Percentiles rank a stretch among this genome's conserved stretches.
These are phyloP conservation scores for Neofelis nebulosa DNA, from an alignment of 2,113 vertebrate genomes.

Conservation along the genomic window DNA sequence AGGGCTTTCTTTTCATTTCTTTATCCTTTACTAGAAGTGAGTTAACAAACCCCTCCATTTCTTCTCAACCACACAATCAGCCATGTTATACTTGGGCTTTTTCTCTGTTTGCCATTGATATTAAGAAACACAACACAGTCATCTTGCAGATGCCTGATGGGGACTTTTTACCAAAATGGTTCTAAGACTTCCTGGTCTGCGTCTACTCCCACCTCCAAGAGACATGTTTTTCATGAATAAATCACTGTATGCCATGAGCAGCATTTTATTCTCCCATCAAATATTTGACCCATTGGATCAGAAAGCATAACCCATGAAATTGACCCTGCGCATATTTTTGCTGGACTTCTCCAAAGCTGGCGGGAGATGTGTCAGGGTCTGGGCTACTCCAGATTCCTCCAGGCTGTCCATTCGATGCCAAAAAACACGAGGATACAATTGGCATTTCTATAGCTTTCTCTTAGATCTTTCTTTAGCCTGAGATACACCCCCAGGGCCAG, in stretches of 20 bases:
- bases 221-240: not conserved
- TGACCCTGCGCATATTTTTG: slow-evolving; percentile 35
- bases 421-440: not conserved
- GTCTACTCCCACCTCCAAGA: not conserved
- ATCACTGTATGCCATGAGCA: not conserved
- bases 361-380: slow-evolving; percentile 15
- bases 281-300: slow-evolving; percentile 46
- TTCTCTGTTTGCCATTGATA: not conserved
- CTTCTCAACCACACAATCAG: not conserved
- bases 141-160: not conserved
- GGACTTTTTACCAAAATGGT: not conserved
- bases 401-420: slow-evolving; percentile 35
- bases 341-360: slow-evolving; percentile 48
- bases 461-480: slow-evolving; percentile 68
- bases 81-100: not conserved
- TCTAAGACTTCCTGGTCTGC: not conserved
- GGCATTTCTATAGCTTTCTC: slow-evolving; percentile 25
- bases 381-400: not conserved
- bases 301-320: slow-evolving; percentile 54
- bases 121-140: not conserved
- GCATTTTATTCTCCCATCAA: slow-evolving; percentile 30
- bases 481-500: not conserved
- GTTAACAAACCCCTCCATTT: not conserved
- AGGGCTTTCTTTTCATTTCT: not conserved
- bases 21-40: slow-evolving; percentile 23